Percentiles rank a stretch among this genome's conserved stretches.
These are phyloP conservation scores for Aleiodes alternator DNA, from an alignment of 2,888 invertebrate species.

Conservation along the genomic window DNA sequence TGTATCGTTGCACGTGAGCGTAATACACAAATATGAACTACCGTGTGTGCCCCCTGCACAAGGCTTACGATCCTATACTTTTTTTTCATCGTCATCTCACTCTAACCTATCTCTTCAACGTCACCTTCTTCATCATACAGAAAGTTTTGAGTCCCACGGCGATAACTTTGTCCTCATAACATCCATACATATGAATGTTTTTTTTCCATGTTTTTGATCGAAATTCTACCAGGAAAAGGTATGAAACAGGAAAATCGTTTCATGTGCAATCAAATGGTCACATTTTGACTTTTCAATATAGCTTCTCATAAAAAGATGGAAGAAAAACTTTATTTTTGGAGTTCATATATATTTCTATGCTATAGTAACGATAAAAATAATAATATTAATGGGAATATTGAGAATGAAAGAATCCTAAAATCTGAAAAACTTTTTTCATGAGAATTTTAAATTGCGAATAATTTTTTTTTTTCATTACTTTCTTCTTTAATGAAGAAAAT, in stretches of 20 bases:
- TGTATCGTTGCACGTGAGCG: conserved; percentile 75
- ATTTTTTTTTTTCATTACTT: neutral
- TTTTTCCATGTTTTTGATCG: conserved; percentile 16
- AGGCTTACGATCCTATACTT: conserved; percentile 45
- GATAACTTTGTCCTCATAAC: conserved; percentile 35
- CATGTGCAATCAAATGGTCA: conserved; percentile 19
- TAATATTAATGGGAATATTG: no score
- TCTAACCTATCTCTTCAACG: conserved; percentile 29
- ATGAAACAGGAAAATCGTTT: conserved; percentile 27
- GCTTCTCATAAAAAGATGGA: neutral
- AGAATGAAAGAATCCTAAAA: no score
- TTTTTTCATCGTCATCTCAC: conserved; percentile 57
- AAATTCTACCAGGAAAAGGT: conserved; percentile 39
- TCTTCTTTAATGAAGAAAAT: neutral
- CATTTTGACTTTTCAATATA: neutral
- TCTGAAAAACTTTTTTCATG: neutral
- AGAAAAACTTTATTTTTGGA: neutral
- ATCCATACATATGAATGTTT: conserved; percentile 36
- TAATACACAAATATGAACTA: conserved; percentile 74
- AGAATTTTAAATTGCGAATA: neutral
- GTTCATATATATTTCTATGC: no score
- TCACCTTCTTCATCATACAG: conserved; percentile 39
- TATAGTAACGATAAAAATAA: no score
- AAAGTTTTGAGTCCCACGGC: conserved; percentile 27
- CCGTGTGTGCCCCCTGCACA: conserved; percentile 63